These are phyloP conservation scores for Polyommatus iphigenia DNA, from an alignment of 2,888 invertebrate genomes.

Conservation along the genomic window DNA sequence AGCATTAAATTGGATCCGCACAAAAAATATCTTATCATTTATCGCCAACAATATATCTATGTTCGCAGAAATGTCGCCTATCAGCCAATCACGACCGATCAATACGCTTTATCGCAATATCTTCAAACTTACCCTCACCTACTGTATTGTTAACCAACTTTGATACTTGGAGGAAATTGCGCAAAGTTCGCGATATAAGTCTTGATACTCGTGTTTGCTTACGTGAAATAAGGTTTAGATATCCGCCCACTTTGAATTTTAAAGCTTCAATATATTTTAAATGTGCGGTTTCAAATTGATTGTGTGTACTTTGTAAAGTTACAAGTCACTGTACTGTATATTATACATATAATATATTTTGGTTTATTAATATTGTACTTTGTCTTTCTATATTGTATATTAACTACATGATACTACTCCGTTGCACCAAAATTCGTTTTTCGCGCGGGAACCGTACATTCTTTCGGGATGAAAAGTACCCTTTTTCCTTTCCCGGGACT, in stretches of 20 bases:
- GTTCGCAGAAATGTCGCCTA: conserved; percentile 16
- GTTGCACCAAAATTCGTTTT: no score
- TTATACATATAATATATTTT: no score
- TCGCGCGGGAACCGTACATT: no score
- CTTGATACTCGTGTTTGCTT: background rate
- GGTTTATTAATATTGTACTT: no score
- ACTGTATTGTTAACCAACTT: conserved; percentile 24
- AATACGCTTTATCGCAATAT: conserved; percentile 14
- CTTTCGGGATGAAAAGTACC: no score
- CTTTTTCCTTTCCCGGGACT: no score
- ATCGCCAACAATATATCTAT: conserved; percentile 14
- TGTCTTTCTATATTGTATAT: no score
- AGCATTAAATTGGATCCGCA: background rate
- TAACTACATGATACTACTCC: no score
- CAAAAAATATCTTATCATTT: conserved; percentile 1
- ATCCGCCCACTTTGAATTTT: background rate
- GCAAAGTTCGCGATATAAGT: conserved; percentile 1
- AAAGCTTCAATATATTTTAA: background rate
- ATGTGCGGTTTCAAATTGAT: background rate
- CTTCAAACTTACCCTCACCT: conserved; percentile 11
- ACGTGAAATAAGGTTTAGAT: background rate
- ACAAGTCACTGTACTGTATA: background rate
- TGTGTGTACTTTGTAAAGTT: background rate
- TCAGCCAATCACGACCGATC: conserved; percentile 30
- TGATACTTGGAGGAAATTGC: conserved; percentile 22